Evolutionary conservation across 2,113 vertebrate genomes (phyloP).

Genomic region (Eulemur rufifrons): DNA sequence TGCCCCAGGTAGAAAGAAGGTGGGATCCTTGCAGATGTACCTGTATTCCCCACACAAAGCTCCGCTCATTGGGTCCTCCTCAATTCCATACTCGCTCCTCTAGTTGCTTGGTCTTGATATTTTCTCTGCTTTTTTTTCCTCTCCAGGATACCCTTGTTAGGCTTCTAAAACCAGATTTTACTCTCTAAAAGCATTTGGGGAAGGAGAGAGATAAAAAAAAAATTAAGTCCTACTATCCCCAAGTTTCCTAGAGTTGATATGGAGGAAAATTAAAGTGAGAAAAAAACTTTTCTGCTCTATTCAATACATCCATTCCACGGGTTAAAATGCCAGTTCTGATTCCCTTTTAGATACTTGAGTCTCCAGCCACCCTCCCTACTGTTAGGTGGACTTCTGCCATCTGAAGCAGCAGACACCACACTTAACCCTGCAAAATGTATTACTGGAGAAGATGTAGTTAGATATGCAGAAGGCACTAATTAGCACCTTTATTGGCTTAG

Average conservation of each 20-base stretch:
- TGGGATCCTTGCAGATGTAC: too few relatives aligned
- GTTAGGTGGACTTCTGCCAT: slow-evolving; percentile 73
- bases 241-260: neutral
- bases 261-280: neutral
- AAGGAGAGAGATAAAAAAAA: neutral
- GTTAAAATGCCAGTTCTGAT: slow-evolving; percentile 39
- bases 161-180: slow-evolving; percentile 23
- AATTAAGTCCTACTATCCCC: neutral
- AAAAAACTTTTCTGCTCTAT: neutral
- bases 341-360: slow-evolving; percentile 30
- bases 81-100: neutral
- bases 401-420: slow-evolving; percentile 75
- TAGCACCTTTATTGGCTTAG: slow-evolving; percentile 82
- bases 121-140: neutral
- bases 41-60: neutral
- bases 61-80: neutral
- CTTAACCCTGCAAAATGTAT: slow-evolving; percentile 75
- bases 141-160: neutral
- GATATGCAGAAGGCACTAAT: slow-evolving; percentile 81
- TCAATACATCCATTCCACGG: neutral
- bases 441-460: slow-evolving; percentile 73
- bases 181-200: neutral
- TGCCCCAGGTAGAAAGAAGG: neutral
- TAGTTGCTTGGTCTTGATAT: neutral
- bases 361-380: slow-evolving; percentile 59